Evolutionary conservation across 1,140 invertebrate genomes (phyloP).

Genomic region (Panulirus ornatus): DNA sequence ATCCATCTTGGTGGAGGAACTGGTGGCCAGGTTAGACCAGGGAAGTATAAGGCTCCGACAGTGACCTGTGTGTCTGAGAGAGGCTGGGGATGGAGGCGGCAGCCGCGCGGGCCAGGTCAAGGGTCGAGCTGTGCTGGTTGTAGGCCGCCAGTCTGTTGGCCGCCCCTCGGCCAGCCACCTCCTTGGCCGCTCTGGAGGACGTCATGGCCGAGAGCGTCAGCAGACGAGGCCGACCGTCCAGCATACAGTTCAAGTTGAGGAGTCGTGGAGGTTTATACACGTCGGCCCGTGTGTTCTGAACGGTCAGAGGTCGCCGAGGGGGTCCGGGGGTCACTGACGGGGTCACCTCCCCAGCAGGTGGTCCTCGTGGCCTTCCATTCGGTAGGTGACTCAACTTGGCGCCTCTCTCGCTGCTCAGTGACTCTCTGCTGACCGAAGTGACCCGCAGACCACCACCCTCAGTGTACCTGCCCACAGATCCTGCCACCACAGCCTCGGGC

Average conservation of each 20-base stretch:
- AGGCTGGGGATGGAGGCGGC: conserved; percentile 56
- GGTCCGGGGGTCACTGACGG: conserved; percentile 13
- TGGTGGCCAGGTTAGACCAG: conserved; percentile 13
- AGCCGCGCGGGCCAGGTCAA: conserved; percentile 58
- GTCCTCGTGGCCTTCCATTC: conserved; percentile 50
- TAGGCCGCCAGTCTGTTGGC: conserved; percentile 63
- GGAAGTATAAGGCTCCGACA: conserved; percentile 59
- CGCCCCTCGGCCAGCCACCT: conserved; percentile 41
- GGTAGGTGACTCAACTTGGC: conserved; percentile 27
- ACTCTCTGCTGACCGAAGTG: conserved; percentile 27
- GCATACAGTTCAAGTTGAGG: conserved; percentile 51
- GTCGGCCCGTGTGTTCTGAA: conserved; percentile 40
- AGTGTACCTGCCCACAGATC: background rate
- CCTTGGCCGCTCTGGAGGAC: conserved; percentile 33
- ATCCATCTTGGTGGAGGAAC: too few relatives aligned
- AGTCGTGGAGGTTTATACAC: conserved; percentile 45
- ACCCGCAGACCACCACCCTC: conserved; percentile 29
- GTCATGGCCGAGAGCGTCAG: conserved; percentile 64
- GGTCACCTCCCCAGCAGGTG: conserved; percentile 29
- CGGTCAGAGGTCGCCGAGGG: conserved; percentile 20
- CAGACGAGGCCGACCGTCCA: conserved; percentile 52
- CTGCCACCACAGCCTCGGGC: background rate
- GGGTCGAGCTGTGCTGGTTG: conserved; percentile 56
- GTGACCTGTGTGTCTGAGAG: conserved; percentile 50
- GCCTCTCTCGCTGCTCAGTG: conserved; percentile 7